Evolutionary conservation across 2,113 vertebrate genomes (phyloP), one percentile per base, ranked within the genome.

Genomic region (Oncorhynchus tshawytscha): DNA sequence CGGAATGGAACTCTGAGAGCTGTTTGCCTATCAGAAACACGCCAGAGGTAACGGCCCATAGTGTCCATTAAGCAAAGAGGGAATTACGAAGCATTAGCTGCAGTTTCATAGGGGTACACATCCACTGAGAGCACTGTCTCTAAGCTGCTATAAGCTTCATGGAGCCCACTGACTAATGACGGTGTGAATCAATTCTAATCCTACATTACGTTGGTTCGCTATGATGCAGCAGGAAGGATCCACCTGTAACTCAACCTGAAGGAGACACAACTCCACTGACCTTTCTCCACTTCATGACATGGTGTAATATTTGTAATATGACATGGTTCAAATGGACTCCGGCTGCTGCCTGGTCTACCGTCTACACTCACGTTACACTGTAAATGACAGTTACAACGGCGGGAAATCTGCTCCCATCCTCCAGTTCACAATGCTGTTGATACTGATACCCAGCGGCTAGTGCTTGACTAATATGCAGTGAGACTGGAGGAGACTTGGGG

Each of bases 121-220:
- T 24, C n/a, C 39, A 49, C 13, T 70, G 48, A 54, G 68, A 54
- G 70, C 70, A 8, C n/a, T 71, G 27, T 68, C 45, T 8, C 6
- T 54, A 57, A 57, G 70, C 70, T 54, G 48, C 5, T 71, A 54
- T 54, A 71, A 71, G 70, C 48, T 54, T 71, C 70, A 71, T 27
- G 70, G 49, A 71, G 12, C 70, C 49, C 48, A 71, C 70, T 71
- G 70, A 71, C 11, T 24, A 54, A 70, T 16, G 11, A 34, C 67
- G 7, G 22, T 49, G 70, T 71, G 34, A 70, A 70, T 70, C 11
- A 12, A 48, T n/a, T 18, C 5, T 70, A 51, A 71, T 71, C 70
- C 70, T 57, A 34, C 66, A 20, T 68, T 16, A n/a, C 16, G 6
- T 34, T 67, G 65, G 65, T 15, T 62, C 20, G n/a, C 29, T 34